phyloP scores from a whole-genome alignment of 2,113 vertebrate species.

The Mastomys natalensis region DNA sequence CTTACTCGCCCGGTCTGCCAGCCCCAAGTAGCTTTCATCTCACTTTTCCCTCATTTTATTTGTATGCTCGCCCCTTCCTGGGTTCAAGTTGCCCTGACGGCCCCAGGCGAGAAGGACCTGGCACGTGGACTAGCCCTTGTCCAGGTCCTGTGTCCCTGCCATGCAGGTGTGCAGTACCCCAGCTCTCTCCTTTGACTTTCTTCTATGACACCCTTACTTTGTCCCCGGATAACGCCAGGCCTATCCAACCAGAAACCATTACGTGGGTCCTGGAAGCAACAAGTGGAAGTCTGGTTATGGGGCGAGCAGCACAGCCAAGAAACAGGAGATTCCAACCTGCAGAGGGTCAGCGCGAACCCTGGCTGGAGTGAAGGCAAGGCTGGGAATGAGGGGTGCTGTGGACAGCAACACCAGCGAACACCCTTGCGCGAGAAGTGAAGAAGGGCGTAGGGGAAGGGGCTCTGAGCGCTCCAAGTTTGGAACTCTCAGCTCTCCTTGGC shows the following conservation, averaged over 20 bases:
- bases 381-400: neutral
- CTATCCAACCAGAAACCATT: neutral
- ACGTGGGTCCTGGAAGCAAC: neutral
- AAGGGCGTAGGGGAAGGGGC: neutral
- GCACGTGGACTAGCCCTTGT: neutral
- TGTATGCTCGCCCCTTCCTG: neutral
- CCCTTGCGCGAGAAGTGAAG: neutral
- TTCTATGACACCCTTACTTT: neutral
- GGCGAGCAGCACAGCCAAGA: neutral
- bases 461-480: neutral
- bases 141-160: neutral
- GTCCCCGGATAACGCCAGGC: neutral
- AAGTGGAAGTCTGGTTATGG: accelerated
- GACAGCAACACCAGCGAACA: neutral
- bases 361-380: neutral
- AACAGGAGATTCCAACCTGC: neutral
- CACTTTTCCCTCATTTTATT: too few relatives aligned
- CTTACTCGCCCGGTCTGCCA: slow-evolving; percentile 89
- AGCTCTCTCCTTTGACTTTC: neutral
- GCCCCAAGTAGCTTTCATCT: slow-evolving; percentile 83
- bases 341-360: neutral
- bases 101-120: neutral
- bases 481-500: neutral
- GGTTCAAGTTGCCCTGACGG: too few relatives aligned
- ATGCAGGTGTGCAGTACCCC: neutral